Evolutionary conservation across 2,113 vertebrate species (phyloP).

Genomic region (Notarius lentiginosus): DNA sequence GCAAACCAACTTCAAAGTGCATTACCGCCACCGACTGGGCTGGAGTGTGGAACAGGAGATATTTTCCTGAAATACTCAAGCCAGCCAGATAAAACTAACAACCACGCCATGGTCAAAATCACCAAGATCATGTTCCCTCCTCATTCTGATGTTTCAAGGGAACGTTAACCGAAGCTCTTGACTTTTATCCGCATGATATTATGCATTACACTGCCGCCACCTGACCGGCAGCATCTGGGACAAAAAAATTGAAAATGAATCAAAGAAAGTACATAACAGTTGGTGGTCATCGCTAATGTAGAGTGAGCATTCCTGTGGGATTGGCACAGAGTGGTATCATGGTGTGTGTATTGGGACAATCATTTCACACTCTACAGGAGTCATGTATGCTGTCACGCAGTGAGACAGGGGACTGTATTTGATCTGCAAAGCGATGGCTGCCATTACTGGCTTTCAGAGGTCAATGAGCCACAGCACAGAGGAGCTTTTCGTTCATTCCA

Average conservation of each 20-base stretch:
- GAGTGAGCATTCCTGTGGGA: background rate
- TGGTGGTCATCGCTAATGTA: background rate
- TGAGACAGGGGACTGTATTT: constrained; percentile 47
- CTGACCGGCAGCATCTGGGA: background rate
- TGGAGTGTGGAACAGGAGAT: no score
- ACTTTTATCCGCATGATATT: no score
- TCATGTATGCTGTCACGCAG: constrained; percentile 4
- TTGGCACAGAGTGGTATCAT: background rate
- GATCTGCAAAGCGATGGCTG: constrained; percentile 57
- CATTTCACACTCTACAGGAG: constrained; percentile 48
- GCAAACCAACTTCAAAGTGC: no score
- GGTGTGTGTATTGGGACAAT: constrained; percentile 7
- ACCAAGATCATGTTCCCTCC: background rate
- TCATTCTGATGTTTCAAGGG: no score
- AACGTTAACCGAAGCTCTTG: no score
- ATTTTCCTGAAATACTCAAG: background rate
- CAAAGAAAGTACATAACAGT: background rate
- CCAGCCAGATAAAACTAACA: background rate
- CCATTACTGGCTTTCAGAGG: constrained; percentile 56
- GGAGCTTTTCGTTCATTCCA: constrained; percentile 44
- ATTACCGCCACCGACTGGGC: no score
- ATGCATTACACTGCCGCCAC: background rate
- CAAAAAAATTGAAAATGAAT: background rate
- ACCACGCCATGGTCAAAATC: background rate
- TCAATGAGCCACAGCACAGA: constrained; percentile 61